A percentile compares a stretch with the other conserved stretches of the same genome.
These are phyloP conservation scores for Myiopsitta monachus DNA, from an alignment of 2,113 vertebrate genomes.

Conservation along the genomic window DNA sequence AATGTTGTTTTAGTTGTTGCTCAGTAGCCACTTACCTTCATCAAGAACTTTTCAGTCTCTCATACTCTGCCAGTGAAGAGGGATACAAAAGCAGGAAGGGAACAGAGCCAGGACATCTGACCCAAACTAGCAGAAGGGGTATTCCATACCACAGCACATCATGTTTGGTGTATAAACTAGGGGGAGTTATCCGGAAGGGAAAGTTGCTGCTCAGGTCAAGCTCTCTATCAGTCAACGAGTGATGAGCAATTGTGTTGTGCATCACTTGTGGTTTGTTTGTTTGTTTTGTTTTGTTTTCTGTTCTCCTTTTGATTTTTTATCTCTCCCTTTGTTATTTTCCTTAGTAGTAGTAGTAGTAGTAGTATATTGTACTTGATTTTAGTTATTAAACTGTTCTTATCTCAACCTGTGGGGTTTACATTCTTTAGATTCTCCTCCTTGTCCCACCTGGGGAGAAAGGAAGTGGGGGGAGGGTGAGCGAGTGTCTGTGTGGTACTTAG, in stretches of 20 bases:
- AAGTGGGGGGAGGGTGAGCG: neutral
- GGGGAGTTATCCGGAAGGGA: neutral
- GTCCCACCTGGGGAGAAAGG: neutral
- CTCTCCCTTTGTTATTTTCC: neutral
- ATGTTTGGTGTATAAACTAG: neutral
- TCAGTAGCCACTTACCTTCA: neutral
- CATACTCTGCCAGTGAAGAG: neutral
- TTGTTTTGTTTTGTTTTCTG: neutral
- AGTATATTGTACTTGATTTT: neutral
- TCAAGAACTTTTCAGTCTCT: neutral
- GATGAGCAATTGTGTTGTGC: neutral
- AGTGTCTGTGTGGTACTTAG: neutral
- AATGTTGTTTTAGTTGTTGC: neutral
- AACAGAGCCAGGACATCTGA: neutral
- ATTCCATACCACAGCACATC: neutral
- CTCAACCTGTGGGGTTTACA: neutral
- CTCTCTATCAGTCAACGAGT: neutral
- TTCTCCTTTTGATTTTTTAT: neutral
- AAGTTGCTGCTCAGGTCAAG: neutral
- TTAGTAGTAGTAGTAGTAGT: accelerated
- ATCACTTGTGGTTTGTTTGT: neutral
- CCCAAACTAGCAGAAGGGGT: neutral
- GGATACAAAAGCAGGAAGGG: neutral
- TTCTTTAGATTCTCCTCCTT: neutral
- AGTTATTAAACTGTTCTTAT: neutral